phyloP scores from a whole-genome alignment of 2,113 vertebrate species.

The Ursus arctos region DNA sequence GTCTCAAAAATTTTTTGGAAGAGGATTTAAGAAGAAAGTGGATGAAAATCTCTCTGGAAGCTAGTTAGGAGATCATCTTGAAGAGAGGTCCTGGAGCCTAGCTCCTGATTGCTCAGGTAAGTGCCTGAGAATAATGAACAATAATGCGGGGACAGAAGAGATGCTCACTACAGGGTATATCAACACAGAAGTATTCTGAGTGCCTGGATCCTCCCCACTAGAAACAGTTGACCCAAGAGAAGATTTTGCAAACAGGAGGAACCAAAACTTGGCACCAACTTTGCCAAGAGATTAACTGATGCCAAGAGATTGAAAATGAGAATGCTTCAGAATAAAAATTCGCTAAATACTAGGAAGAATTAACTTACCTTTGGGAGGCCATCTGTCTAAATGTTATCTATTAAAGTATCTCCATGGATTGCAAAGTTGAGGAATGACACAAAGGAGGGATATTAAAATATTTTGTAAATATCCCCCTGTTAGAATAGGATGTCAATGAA shows the following conservation, averaged over 20 bases:
- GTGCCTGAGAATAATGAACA: constrained; percentile 3
- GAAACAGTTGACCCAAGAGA: not conserved
- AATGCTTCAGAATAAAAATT: constrained; percentile 13
- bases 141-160: not conserved
- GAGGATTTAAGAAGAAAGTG: constrained; percentile 27
- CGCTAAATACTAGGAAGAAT: not conserved
- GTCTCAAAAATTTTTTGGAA: not conserved
- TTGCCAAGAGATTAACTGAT: not conserved
- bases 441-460: not conserved
- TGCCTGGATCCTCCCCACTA: not conserved
- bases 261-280: constrained; percentile 7
- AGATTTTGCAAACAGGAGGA: constrained; percentile 37
- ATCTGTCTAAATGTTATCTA: not conserved
- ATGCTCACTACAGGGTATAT: not conserved
- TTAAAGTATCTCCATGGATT: not conserved
- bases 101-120: not conserved
- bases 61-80: not conserved
- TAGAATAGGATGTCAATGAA: not conserved
- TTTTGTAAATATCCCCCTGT: not conserved
- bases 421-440: not conserved
- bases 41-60: constrained; percentile 4
- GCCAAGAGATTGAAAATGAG: constrained; percentile 2
- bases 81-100: not conserved
- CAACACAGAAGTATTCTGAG: not conserved
- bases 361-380: not conserved